Base-by-base conservation (phyloP, 2,797 vertebrate species). In the Holocentrus rufus region DNA sequence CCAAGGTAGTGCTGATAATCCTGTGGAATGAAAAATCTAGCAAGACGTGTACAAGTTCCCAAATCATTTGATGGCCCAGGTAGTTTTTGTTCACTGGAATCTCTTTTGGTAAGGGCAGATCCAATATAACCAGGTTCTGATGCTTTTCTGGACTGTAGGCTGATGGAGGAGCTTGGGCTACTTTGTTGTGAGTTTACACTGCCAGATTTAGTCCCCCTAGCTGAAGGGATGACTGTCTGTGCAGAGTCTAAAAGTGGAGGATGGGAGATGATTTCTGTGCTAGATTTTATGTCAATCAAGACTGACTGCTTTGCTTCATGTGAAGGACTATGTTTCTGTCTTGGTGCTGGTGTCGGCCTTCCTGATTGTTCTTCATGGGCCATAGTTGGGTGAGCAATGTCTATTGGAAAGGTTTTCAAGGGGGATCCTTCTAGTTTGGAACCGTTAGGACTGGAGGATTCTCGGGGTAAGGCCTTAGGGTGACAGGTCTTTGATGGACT, bases 381-480 rank as follows among this genome's bases (percentile, higher is more conserved):
- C 66, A 82, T 83, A 62, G 81, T 59, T 13, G 63, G 65, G 22
- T 89, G 69, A 53, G 81, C 79, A 18, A 88, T 87, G 73, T 88
- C 58, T 47, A 82, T 79, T 0, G 74, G 82, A 83, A 93, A 91
- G 1, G 87, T 88, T 90, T 76, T 93, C 23, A 93, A 83, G 0
- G 83, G 79, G 34, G 87, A 92, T 15, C 65, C 73, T 79, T 87
- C 76, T 61, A 72, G 52, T 1, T 63, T 86, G 70, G 74, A 86
- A 76, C 70, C 81, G 54, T 75, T 84, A 3, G 85, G 73, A 82
- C 69, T 82, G 17, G 81, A 76, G 3, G 85, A 79, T 39, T 90
- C 85, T 88, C 80, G 86, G 23, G 90, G 84, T 44, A 92, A 85
- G 56, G 82, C 90, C 76, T 92, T 93, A 6, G 83, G 76, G 44